Percentiles rank a stretch among this genome's conserved stretches.
Evolutionary conservation across 2,113 vertebrate species (phyloP).

Genomic region (Ia io): DNA sequence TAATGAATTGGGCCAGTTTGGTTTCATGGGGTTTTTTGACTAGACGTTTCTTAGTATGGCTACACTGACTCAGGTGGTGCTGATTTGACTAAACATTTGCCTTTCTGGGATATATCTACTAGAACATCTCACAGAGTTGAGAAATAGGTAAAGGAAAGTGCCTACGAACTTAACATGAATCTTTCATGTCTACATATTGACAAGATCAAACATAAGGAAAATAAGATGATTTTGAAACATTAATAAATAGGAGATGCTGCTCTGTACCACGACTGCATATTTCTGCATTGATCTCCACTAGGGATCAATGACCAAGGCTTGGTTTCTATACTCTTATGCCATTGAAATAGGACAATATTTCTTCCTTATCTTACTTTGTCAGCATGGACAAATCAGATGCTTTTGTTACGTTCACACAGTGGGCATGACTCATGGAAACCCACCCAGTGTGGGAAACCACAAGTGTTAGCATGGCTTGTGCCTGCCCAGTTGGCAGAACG

Average conservation of each 20-base stretch:
- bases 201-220: not conserved
- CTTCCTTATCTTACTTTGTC: not conserved
- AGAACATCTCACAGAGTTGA: not conserved
- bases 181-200: not conserved
- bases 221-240: not conserved
- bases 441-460: not conserved
- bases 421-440: not conserved
- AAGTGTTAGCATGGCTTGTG: not conserved
- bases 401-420: not conserved
- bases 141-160: not conserved
- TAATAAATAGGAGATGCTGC: not conserved
- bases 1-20: not conserved
- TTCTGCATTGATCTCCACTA: not conserved
- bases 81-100: not conserved
- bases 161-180: not conserved
- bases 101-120: not conserved
- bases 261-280: not conserved
- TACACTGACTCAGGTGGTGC: not conserved
- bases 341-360: not conserved
- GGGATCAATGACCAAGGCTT: not conserved
- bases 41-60: not conserved
- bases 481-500: not conserved
- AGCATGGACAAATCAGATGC: not conserved
- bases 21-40: not conserved
- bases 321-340: not conserved